These are phyloP conservation scores for Holothuria scabra DNA, from an alignment of 53 echinoderm and acorn worm species.

Conservation along the genomic window DNA sequence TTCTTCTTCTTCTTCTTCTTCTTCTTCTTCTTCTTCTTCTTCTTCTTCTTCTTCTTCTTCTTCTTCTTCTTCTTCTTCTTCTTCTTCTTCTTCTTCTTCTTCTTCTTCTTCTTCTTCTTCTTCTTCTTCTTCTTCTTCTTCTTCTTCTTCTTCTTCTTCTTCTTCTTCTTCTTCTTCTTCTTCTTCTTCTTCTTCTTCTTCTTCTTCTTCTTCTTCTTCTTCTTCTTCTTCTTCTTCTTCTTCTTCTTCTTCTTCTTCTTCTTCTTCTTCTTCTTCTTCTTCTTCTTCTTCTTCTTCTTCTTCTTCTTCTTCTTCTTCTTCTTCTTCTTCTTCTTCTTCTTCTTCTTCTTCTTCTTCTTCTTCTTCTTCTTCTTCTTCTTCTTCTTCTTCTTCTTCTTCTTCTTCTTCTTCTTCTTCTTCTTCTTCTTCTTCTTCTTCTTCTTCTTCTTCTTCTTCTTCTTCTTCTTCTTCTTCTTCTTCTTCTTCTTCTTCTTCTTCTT, in stretches of 20 bases:
- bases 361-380: constrained; percentile 12
- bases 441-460: constrained; percentile 12
- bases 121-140: constrained; percentile 12
- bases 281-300: constrained; percentile 29
- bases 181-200: constrained; percentile 1
- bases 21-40: constrained; percentile 19
- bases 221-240: constrained; percentile 8
- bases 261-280: constrained; percentile 38
- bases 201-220: constrained; percentile 1
- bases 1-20: constrained; percentile 18
- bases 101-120: constrained; percentile 12
- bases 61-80: constrained; percentile 5
- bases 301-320: constrained; percentile 8
- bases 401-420: constrained; percentile 12
- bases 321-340: constrained; percentile 8
- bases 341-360: constrained; percentile 12
- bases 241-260: neutral
- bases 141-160: constrained; percentile 12
- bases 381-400: constrained; percentile 12
- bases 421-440: constrained; percentile 8
- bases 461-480: constrained; percentile 12
- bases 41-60: constrained; percentile 1
- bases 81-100: neutral
- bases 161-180: neutral
- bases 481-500: constrained; percentile 4